Conservation (phyloP, 2,113 vertebrate species). For the Lota lota region DNA sequence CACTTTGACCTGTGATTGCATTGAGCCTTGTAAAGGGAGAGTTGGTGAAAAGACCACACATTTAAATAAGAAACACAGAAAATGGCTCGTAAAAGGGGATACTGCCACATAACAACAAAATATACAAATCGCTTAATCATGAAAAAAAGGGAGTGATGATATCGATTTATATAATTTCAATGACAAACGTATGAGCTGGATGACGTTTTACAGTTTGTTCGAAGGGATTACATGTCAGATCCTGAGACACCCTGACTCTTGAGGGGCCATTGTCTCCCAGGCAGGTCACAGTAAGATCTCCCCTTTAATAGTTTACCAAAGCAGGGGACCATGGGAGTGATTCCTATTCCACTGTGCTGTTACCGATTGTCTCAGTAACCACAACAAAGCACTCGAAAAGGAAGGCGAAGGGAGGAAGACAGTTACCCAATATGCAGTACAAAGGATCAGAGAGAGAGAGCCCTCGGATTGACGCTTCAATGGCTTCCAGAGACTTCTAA, state of each 20-base stretch:
- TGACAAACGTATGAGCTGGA: too few species aligned
- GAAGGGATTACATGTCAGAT: conserved; percentile 17
- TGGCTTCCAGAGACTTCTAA: conserved; percentile 58
- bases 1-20: conserved; percentile 2
- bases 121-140: too few species aligned
- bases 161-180: too few species aligned
- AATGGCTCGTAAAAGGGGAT: too few species aligned
- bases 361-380: conserved; percentile 70
- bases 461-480: conserved; percentile 58
- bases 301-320: conserved; percentile 67
- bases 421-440: conserved; percentile 42
- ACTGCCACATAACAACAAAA: too few species aligned
- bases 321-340: conserved; percentile 57
- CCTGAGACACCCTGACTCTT: conserved; percentile 22
- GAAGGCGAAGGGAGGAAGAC: conserved; percentile 53
- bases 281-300: conserved; percentile 64
- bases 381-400: conserved; percentile 62
- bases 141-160: too few species aligned
- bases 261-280: conserved; percentile 48
- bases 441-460: conserved; percentile 30
- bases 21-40: conserved; percentile 1
- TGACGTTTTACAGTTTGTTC: conserved; percentile 29
- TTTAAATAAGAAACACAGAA: conserved; percentile 3
- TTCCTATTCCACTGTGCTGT: conserved; percentile 68
- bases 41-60: conserved; percentile 17